phyloP scores from a whole-genome alignment of 2,113 vertebrate species.

The Cheirogaleus medius region DNA sequence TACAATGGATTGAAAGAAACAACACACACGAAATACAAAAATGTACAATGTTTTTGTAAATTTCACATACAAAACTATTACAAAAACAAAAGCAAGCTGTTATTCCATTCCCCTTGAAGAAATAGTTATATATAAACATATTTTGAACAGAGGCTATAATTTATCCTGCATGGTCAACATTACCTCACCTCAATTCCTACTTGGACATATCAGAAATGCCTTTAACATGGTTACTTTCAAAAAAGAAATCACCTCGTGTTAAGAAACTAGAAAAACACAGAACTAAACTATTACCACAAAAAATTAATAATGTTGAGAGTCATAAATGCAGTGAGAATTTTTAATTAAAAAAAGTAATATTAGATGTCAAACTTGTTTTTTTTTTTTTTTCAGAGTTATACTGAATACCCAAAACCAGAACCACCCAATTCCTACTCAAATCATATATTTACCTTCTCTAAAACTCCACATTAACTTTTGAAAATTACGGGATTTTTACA shows the following conservation, averaged over 20 bases:
- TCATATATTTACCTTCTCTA: constrained; percentile 16
- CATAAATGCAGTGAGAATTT: background rate
- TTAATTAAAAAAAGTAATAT: constrained; percentile 39
- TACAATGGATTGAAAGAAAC: constrained; percentile 68
- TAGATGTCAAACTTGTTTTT: background rate
- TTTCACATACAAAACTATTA: constrained; percentile 8
- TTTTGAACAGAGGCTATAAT: background rate
- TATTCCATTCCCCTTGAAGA: background rate
- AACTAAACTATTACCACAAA: constrained; percentile 57
- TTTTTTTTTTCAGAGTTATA: constrained; percentile 1
- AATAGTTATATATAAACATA: background rate
- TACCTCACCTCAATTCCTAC: constrained; percentile 44
- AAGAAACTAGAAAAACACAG: constrained; percentile 42
- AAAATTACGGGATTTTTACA: background rate
- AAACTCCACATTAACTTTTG: background rate
- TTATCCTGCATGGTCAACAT: background rate
- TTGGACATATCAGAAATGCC: constrained; percentile 26
- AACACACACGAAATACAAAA: constrained; percentile 64
- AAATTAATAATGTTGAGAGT: constrained; percentile 26
- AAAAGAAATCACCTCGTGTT: constrained; percentile 3
- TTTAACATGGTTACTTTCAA: constrained; percentile 15
- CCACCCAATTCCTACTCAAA: background rate
- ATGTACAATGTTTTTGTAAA: constrained; percentile 64
- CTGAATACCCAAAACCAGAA: constrained; percentile 14
- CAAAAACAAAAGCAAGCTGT: background rate